phyloP scores from a whole-genome alignment of 1,140 invertebrate species.

The Eueides isabella region DNA sequence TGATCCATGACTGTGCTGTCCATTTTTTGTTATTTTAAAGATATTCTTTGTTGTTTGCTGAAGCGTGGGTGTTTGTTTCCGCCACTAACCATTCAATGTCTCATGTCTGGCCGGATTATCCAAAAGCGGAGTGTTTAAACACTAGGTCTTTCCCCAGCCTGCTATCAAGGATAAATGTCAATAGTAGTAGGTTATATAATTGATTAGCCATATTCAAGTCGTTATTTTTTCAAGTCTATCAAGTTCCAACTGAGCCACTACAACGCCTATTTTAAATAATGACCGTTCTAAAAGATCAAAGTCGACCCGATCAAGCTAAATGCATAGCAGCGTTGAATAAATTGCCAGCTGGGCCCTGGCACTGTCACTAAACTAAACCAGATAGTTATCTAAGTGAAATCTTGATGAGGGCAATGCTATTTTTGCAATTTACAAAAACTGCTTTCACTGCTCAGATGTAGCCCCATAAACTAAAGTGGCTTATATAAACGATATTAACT shows the following conservation, averaged over 20 bases:
- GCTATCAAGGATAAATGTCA: too few species aligned
- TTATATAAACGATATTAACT: slow-evolving; percentile 18
- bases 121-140: too few species aligned
- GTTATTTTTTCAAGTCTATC: background rate
- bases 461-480: slow-evolving; percentile 4
- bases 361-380: slow-evolving; percentile 61
- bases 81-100: too few species aligned
- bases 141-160: too few species aligned
- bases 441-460: slow-evolving; percentile 59
- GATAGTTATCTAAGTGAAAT: slow-evolving; percentile 66
- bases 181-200: too few species aligned
- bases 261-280: slow-evolving; percentile 26
- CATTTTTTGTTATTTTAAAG: too few species aligned
- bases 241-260: background rate
- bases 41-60: too few species aligned
- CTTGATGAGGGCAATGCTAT: slow-evolving; percentile 55
- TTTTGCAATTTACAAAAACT: slow-evolving; percentile 48
- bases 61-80: too few species aligned
- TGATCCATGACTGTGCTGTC: too few species aligned
- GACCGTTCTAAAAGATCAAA: slow-evolving; percentile 50
- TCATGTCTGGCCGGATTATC: too few species aligned
- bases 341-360: slow-evolving; percentile 50
- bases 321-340: slow-evolving; percentile 46
- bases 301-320: slow-evolving; percentile 45
- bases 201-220: background rate